Conservation (phyloP, 2,797 vertebrate species). For the Pygocentrus nattereri region DNA sequence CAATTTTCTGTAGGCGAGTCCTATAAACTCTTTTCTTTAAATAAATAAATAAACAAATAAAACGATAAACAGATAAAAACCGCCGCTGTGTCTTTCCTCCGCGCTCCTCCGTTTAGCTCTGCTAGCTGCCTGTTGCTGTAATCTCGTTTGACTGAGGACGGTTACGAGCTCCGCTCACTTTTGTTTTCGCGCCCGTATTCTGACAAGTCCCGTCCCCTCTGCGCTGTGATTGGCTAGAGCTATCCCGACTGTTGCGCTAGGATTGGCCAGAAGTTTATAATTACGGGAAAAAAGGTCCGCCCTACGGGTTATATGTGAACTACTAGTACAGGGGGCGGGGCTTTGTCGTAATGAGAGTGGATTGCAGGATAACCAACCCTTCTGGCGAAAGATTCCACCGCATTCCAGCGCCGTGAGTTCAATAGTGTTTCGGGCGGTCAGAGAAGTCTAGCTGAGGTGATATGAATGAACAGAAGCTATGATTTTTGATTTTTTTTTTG, state of each 20-base stretch:
- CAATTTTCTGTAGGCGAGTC: conserved; percentile 42
- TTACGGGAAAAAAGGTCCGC: neutral
- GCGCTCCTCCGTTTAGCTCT: neutral
- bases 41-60: conserved; percentile 37
- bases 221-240: neutral
- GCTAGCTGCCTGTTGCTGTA: neutral
- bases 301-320: neutral
- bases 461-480: neutral
- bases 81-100: neutral
- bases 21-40: conserved; percentile 7
- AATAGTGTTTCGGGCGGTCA: neutral
- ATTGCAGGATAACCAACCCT: neutral
- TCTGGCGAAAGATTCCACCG: neutral
- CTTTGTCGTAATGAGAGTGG: neutral
- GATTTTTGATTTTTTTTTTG: too few relatives aligned
- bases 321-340: neutral
- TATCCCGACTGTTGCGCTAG: neutral
- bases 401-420: conserved; percentile 1
- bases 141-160: neutral
- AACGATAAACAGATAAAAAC: neutral
- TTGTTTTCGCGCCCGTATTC: neutral
- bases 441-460: neutral
- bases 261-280: neutral
- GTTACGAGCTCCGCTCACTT: neutral
- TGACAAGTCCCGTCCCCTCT: neutral